Percentiles rank a stretch among this genome's conserved stretches.
These are phyloP conservation scores for Antheraea mylitta DNA, from an alignment of 1,140 invertebrate species.

Conservation along the genomic window DNA sequence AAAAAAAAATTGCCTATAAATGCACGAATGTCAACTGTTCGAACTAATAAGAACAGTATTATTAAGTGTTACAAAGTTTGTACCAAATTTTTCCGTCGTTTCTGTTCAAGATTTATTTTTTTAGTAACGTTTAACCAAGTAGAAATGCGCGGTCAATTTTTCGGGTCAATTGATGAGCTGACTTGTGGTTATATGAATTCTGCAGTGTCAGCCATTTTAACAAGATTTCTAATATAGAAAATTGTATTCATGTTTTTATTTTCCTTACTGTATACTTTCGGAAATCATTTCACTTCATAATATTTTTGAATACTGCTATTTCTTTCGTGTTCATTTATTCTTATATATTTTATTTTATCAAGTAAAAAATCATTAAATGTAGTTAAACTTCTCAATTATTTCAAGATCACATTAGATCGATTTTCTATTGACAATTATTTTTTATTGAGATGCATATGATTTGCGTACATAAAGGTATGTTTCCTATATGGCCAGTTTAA, in stretches of 20 bases:
- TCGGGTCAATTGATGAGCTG: not conserved
- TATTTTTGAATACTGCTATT: not conserved
- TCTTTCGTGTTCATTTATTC: not conserved
- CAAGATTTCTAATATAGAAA: conserved; percentile 2
- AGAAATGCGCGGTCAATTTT: not conserved
- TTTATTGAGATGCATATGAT: no score
- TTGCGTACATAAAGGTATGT: no score
- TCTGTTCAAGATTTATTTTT: not conserved
- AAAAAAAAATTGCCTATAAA: no score
- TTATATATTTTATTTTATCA: not conserved
- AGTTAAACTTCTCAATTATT: no score
- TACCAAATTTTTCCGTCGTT: not conserved
- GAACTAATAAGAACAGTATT: no score
- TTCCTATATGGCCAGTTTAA: no score
- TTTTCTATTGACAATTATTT: no score
- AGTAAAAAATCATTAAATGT: no score
- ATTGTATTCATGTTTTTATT: not conserved
- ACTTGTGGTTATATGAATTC: not conserved
- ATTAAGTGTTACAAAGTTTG: not conserved
- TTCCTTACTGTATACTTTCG: not conserved
- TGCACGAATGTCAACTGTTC: no score
- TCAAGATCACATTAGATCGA: no score
- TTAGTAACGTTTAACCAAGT: not conserved
- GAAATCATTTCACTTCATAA: not conserved
- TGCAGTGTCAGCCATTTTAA: not conserved